These are phyloP conservation scores for Vimba vimba DNA, from an alignment of 2,113 vertebrate species.

Conservation along the genomic window DNA sequence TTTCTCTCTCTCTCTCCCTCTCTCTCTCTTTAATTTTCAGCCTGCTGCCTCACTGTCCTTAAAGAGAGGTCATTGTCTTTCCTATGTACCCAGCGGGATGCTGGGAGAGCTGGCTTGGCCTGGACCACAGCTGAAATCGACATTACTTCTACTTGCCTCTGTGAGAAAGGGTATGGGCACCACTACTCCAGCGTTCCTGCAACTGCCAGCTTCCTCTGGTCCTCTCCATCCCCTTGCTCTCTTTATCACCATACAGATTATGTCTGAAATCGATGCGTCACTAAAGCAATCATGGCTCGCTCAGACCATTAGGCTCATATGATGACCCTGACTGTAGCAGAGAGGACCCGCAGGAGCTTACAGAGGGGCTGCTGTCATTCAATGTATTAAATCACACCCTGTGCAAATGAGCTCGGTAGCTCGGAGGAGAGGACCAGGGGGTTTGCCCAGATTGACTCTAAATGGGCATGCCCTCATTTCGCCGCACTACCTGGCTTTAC, in stretches of 20 bases:
- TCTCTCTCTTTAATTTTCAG: slow-evolving; percentile 24
- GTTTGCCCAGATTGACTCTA: background rate
- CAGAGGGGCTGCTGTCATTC: background rate
- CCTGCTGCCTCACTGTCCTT: slow-evolving; percentile 46
- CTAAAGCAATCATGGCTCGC: slow-evolving; percentile 36
- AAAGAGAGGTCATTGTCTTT: slow-evolving; percentile 54
- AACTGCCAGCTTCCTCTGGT: slow-evolving; percentile 35
- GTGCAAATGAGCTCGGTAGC: background rate
- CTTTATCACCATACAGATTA: slow-evolving; percentile 45
- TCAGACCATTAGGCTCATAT: slow-evolving; percentile 32
- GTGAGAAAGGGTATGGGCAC: slow-evolving; percentile 4
- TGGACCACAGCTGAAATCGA: slow-evolving; percentile 35
- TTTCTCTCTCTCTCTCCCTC: background rate
- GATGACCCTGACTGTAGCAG: slow-evolving; percentile 20
- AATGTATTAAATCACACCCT: slow-evolving; percentile 1
- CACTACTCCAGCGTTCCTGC: slow-evolving; percentile 13
- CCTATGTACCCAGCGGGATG: slow-evolving; percentile 33
- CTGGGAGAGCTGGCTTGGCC: slow-evolving; percentile 30
- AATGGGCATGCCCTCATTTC: background rate
- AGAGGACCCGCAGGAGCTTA: slow-evolving; percentile 12
- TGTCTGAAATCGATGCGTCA: slow-evolving; percentile 42
- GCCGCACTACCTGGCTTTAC: background rate
- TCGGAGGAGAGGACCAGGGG: background rate
- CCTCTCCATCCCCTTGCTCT: background rate
- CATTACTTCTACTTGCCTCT: slow-evolving; percentile 46